Evolutionary conservation across 2,113 vertebrate species (phyloP).

Genomic region (Alectura lathami): DNA sequence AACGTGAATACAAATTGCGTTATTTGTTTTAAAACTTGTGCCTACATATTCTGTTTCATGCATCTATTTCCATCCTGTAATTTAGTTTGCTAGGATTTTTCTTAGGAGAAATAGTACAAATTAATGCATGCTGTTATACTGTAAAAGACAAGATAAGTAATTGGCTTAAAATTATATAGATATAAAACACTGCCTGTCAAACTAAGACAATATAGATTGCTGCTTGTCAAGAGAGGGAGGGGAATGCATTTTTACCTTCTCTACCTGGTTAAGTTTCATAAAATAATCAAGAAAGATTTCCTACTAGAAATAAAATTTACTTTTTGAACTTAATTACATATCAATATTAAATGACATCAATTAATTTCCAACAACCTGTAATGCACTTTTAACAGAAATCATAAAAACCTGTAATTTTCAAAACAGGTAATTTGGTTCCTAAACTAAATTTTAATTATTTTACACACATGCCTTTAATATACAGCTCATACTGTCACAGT

Average conservation of each 20-base stretch:
- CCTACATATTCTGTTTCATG: not conserved
- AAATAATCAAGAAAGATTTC: conserved; percentile 34
- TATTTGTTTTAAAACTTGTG: conserved; percentile 15
- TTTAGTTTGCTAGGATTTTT: conserved; percentile 37
- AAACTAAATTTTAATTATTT: conserved; percentile 56
- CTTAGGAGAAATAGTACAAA: not conserved
- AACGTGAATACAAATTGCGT: not conserved
- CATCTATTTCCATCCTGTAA: conserved; percentile 24
- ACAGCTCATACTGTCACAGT: not conserved
- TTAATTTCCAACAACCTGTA: conserved; percentile 50
- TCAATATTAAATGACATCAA: conserved; percentile 38
- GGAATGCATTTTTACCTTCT: conserved; percentile 33
- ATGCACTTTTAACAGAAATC: conserved; percentile 42
- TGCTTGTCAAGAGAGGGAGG: conserved; percentile 24
- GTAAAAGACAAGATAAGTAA: conserved; percentile 6
- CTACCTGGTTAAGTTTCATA: conserved; percentile 35
- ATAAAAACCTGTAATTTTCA: conserved; percentile 33
- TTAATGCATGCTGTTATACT: conserved; percentile 33
- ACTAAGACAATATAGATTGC: conserved; percentile 46
- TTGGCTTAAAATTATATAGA: conserved; percentile 44
- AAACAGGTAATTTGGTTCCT: conserved; percentile 29
- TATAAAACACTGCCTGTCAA: conserved; percentile 36
- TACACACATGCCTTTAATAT: not conserved
- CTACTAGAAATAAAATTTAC: conserved; percentile 38
- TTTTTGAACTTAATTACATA: conserved; percentile 49